Base-by-base conservation (phyloP, 2,113 vertebrate species). In the Tychaedon coryphoeus region DNA sequence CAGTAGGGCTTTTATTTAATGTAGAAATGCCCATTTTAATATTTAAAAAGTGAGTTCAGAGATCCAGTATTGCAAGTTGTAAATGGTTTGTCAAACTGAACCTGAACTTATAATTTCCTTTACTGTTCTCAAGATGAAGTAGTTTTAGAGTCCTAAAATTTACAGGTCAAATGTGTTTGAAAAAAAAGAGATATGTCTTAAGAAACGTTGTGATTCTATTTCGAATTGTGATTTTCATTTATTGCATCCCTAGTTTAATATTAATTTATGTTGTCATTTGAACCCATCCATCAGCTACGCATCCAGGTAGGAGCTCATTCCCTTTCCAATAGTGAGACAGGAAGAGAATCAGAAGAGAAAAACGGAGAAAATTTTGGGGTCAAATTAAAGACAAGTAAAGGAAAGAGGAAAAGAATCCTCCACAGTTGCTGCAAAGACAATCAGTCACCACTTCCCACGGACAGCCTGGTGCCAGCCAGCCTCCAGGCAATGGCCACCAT, bases 171-270 rank as follows among this genome's bases (percentile, higher is more conserved):
- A 61, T 42, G 14, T 23, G 4, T 31, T 75, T 47, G 10, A 7
- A 14, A 50, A 51, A 40, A 56, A 74, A 70, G 22, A 91, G 1
- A 54, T 28, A 38, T 40, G 15, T 36, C 29, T 91, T 76, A 86
- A 83, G 48, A 92, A 95, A 78, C 82, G 48, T 95, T 91, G 45
- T 81, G 22, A 77, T 92, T 95, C 87, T 64, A 70, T 94, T 96
- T 87, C 95, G 77, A 94, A 78, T 67, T 26, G 23, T 78, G 26
- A 80, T 95, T 95, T 97, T 93, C 24, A 86, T 92, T 97, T 93
- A 67, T 72, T 92, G 36, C 26, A 93, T 92, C 53, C 62, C 56
- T 89, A 76, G 43, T 87, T 93, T 95, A 80, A 83, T 87, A 89
- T 77, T 95, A 91, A 93, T 95, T 85, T 38, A 1, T 74, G 65